Conservation (phyloP, 2,797 vertebrate genomes). For the Lepus oiostolus region DNA sequence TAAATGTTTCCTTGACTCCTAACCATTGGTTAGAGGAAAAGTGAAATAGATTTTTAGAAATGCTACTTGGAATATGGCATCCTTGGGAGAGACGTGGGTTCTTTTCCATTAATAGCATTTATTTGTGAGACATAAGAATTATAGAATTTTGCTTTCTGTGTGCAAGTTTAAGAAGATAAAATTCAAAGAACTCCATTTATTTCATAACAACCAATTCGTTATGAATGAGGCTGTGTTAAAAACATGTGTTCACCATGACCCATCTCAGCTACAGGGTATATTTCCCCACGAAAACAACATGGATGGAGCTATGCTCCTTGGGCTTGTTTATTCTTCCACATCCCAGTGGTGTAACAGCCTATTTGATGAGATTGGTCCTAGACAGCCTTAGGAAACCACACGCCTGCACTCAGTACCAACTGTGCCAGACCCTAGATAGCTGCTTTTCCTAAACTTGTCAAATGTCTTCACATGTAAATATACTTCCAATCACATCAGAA, state of each 20-base stretch:
- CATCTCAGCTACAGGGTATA: background rate
- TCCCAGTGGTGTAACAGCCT: background rate
- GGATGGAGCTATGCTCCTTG: background rate
- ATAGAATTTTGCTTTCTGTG: background rate
- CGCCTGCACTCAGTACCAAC: background rate
- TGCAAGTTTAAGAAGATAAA: conserved; percentile 32
- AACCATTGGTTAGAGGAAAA: background rate
- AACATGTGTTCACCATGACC: background rate
- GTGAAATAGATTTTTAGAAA: background rate
- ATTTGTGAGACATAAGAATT: background rate
- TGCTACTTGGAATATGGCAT: background rate
- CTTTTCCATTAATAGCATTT: conserved; percentile 3
- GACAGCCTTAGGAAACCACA: background rate
- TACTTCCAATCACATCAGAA: background rate
- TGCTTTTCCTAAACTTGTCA: background rate
- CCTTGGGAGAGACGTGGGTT: background rate
- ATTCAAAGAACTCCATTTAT: conserved; percentile 1
- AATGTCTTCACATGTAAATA: background rate
- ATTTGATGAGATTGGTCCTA: background rate
- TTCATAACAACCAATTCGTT: conserved; percentile 44
- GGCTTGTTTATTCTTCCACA: background rate
- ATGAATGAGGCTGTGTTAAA: background rate
- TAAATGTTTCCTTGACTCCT: background rate
- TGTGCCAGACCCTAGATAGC: background rate
- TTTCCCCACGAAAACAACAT: background rate